Evolutionary conservation across 2,888 invertebrate species (phyloP).

Genomic region (Hypsopygia costalis): DNA sequence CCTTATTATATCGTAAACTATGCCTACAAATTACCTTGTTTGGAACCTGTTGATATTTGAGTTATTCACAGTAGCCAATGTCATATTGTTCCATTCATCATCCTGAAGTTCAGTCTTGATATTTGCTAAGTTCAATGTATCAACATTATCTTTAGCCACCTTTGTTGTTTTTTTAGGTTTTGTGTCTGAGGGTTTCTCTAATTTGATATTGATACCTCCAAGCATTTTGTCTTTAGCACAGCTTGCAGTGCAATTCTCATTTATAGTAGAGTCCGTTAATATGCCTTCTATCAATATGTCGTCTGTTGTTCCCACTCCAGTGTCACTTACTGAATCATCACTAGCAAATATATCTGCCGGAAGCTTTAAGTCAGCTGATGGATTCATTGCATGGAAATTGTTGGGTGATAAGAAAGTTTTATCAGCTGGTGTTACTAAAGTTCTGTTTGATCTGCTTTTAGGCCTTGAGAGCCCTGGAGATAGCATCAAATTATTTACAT

Average conservation of each 20-base stretch:
- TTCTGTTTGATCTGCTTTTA: constrained; percentile 31
- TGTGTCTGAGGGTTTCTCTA: constrained; percentile 58
- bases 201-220: constrained; percentile 66
- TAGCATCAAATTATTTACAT: constrained; percentile 32
- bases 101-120: constrained; percentile 76
- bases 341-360: constrained; percentile 76
- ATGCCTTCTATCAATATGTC: constrained; percentile 42
- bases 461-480: constrained; percentile 43
- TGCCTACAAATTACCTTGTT: constrained; percentile 54
- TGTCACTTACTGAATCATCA: constrained; percentile 69
- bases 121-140: constrained; percentile 50
- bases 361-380: constrained; percentile 62
- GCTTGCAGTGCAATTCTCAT: constrained; percentile 30
- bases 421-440: constrained; percentile 21
- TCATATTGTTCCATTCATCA: constrained; percentile 74
- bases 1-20: too few relatives aligned
- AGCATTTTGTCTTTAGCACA: constrained; percentile 60
- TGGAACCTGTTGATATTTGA: constrained; percentile 61
- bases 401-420: constrained; percentile 42
- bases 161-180: constrained; percentile 54
- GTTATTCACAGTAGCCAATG: constrained; percentile 66
- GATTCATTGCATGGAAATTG: constrained; percentile 54
- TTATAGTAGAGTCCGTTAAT: constrained; percentile 40
- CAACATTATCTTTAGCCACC: constrained; percentile 33
- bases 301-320: constrained; percentile 46